A percentile compares a stretch with the other conserved stretches of the same genome.
Evolutionary conservation across 2,797 vertebrate species (phyloP).

Genomic region (Remorina albescens): DNA sequence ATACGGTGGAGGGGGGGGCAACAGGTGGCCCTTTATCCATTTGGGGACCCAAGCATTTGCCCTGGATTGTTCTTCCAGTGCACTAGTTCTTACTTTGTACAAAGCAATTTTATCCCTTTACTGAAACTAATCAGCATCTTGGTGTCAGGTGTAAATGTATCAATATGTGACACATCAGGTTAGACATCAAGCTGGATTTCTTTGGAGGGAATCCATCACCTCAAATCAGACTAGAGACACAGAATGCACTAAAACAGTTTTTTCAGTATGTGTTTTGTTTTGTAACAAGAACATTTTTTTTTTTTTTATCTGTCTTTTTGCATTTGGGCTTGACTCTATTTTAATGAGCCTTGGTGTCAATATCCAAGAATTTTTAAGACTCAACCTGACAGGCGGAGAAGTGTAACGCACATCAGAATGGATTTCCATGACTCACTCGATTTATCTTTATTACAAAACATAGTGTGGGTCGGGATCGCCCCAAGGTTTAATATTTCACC

Average conservation of each 20-base stretch:
- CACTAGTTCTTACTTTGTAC: background rate
- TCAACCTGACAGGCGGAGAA: background rate
- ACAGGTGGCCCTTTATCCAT: too few relatives aligned
- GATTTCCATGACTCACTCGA: slow-evolving; percentile 24
- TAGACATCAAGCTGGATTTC: background rate
- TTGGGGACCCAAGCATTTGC: too few relatives aligned
- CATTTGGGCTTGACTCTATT: slow-evolving; percentile 21
- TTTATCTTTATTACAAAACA: slow-evolving; percentile 51
- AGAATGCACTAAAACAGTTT: background rate
- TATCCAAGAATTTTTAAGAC: slow-evolving; percentile 6
- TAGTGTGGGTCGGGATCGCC: slow-evolving; percentile 6
- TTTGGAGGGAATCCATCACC: background rate
- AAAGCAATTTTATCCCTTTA: background rate
- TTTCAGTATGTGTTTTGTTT: background rate
- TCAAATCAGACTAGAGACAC: background rate
- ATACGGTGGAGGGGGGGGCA: too few relatives aligned
- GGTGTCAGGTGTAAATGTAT: background rate
- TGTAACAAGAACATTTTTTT: background rate
- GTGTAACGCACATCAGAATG: slow-evolving; percentile 2
- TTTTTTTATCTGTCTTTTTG: background rate
- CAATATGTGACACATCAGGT: background rate
- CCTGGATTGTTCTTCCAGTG: too few relatives aligned
- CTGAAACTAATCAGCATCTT: background rate
- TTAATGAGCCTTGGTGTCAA: slow-evolving; percentile 6
- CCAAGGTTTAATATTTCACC: slow-evolving; percentile 50